Evolutionary conservation across 2,797 vertebrate genomes (phyloP), one percentile per base, ranked within the genome.

Genomic region (Oryzias sinensis): DNA sequence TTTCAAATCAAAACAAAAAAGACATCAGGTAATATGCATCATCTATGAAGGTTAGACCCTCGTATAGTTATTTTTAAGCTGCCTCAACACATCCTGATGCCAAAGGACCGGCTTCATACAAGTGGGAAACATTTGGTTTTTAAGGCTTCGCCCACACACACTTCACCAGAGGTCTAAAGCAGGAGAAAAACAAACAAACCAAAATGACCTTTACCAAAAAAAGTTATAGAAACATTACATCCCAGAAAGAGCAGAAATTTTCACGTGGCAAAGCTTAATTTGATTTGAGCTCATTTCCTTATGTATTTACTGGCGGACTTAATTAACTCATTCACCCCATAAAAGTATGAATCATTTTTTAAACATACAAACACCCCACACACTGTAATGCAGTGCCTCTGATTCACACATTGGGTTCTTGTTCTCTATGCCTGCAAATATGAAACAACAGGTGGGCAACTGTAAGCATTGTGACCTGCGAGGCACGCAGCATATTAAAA

Each of bases 361-460:
- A 53, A 49, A 49, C 43, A 68, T n/a, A 9, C 1, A 17, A 43
- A 57, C 18, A 40, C 43, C 20, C 43, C 50, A 65, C 47, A 51
- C 33, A 43, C 27, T 22, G 18, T 43, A 14, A 25, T 48, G 40
- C 29, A n/a, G 37, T 49, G 54, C 29, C 9, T 57, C 52, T 25
- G 43, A 18, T 55, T 65, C 48, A 37, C 41, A 29, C 9, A 4
- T 37, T 37, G 33, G 9, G 40, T 41, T 60, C 46, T 53, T 69
- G 57, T 57, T 59, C 53, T 55, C 52, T 42, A 46, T 29, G 29
- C 43, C 17, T 52, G 46, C 43, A 17, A 17, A 37, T 40, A 27
- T 33, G 48, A 44, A 61, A 59, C 81, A 83, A 80, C 84, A 89
- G 83, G 81, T 90, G 86, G 53, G 37, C 14, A 15, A 59, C 59